Conservation (phyloP, 1,140 invertebrate genomes). For the Odontomachus brunneus region DNA sequence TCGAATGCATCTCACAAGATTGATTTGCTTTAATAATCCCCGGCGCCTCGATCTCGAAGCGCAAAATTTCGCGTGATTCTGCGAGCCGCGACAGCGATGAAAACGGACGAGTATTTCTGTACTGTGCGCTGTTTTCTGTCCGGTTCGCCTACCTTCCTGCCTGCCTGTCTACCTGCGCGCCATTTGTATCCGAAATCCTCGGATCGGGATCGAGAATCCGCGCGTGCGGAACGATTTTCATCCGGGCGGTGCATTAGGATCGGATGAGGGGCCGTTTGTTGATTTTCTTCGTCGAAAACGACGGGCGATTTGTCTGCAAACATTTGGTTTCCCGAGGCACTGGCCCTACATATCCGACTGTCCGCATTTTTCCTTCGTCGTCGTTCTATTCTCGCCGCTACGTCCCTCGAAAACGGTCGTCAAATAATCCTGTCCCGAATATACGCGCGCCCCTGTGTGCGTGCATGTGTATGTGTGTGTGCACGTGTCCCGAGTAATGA, state of each 20-base stretch:
- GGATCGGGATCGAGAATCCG: slow-evolving; percentile 34
- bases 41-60: background rate
- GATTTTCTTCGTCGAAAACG: slow-evolving; percentile 71
- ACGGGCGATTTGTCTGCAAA: slow-evolving; percentile 73
- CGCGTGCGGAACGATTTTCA: slow-evolving; percentile 66
- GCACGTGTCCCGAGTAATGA: slow-evolving; percentile 1
- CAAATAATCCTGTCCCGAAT: slow-evolving; percentile 16
- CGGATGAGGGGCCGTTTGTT: slow-evolving; percentile 64
- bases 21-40: slow-evolving; percentile 1
- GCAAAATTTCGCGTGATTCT: slow-evolving; percentile 10
- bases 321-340: slow-evolving; percentile 67
- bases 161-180: too few species aligned
- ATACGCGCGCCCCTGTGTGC: background rate
- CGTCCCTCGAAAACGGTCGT: slow-evolving; percentile 13
- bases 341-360: slow-evolving; percentile 61
- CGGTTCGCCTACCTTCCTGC: background rate
- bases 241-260: slow-evolving; percentile 62
- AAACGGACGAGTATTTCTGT: slow-evolving; percentile 20
- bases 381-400: background rate
- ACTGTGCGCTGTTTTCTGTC: background rate
- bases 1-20: background rate
- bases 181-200: slow-evolving; percentile 13
- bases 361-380: slow-evolving; percentile 64
- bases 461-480: background rate
- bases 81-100: background rate